phyloP scores from a whole-genome alignment of 2,797 vertebrate genomes.

The Sphenodon punctatus region DNA sequence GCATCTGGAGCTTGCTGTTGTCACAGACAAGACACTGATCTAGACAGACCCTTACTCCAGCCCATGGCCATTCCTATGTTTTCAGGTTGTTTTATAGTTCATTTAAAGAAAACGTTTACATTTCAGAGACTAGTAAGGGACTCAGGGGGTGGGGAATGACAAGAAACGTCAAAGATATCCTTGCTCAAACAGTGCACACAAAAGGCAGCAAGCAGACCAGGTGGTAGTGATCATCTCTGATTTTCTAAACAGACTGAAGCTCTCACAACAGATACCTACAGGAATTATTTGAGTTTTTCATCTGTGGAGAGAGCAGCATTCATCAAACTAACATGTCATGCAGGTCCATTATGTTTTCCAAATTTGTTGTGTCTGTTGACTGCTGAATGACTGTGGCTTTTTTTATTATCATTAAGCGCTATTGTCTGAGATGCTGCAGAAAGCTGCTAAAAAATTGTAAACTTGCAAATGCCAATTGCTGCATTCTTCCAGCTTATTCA shows the following conservation, averaged over 20 bases:
- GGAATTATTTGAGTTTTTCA: slow-evolving; percentile 60
- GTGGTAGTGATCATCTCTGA: slow-evolving; percentile 48
- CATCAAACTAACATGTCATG: slow-evolving; percentile 36
- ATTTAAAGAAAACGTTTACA: slow-evolving; percentile 14
- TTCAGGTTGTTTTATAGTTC: background rate
- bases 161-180: slow-evolving; percentile 48
- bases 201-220: slow-evolving; percentile 48
- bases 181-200: slow-evolving; percentile 9
- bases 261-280: slow-evolving; percentile 53
- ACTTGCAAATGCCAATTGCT: slow-evolving; percentile 23
- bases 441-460: background rate
- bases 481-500: background rate
- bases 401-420: slow-evolving; percentile 36
- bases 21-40: too few species aligned
- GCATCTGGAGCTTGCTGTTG: too few species aligned
- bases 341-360: slow-evolving; percentile 36
- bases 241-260: slow-evolving; percentile 55
- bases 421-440: slow-evolving; percentile 5
- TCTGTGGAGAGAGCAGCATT: slow-evolving; percentile 50
- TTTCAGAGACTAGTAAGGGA: background rate
- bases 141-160: slow-evolving; percentile 8
- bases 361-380: slow-evolving; percentile 30
- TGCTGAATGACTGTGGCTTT: slow-evolving; percentile 7
- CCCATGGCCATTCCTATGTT: background rate
- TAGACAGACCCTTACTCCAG: too few species aligned